Conservation (phyloP, 2,797 vertebrate genomes). For the Gymnoscopelus braueri region DNA sequence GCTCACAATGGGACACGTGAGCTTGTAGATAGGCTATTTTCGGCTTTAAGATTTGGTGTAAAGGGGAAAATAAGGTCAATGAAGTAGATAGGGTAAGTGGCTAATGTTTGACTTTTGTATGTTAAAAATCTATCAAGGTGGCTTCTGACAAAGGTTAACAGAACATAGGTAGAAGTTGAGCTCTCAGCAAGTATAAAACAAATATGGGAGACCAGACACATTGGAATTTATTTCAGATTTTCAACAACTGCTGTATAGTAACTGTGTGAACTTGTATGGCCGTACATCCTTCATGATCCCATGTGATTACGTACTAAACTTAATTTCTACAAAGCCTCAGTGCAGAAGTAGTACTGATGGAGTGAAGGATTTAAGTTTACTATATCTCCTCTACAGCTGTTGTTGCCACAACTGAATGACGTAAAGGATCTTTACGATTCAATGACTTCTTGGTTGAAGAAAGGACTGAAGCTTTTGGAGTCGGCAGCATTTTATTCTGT, state of each 20-base stretch:
- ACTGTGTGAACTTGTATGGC: background rate
- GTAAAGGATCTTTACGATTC: background rate
- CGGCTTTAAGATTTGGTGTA: too few relatives aligned
- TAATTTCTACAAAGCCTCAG: background rate
- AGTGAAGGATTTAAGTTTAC: background rate
- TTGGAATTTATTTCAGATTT: background rate
- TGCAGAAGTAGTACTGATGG: background rate
- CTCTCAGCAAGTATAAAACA: background rate
- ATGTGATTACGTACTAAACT: background rate
- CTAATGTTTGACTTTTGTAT: too few relatives aligned
- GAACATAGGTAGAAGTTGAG: background rate
- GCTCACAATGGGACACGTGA: too few relatives aligned
- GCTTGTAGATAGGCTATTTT: too few relatives aligned
- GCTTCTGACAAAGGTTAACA: background rate
- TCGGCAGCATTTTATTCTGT: background rate
- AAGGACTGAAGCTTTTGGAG: slow-evolving; percentile 3
- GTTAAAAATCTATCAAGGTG: background rate
- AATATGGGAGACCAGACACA: background rate
- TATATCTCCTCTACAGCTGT: background rate
- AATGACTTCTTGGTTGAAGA: background rate
- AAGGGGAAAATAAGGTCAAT: too few relatives aligned
- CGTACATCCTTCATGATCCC: background rate
- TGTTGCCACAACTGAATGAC: background rate
- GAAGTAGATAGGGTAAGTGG: too few relatives aligned
- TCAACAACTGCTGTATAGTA: background rate